A percentile compares a stretch with the other conserved stretches of the same genome.
These are phyloP conservation scores for Brachionus manjavacas DNA, from an alignment of 1,140 invertebrate genomes.

Conservation along the genomic window DNA sequence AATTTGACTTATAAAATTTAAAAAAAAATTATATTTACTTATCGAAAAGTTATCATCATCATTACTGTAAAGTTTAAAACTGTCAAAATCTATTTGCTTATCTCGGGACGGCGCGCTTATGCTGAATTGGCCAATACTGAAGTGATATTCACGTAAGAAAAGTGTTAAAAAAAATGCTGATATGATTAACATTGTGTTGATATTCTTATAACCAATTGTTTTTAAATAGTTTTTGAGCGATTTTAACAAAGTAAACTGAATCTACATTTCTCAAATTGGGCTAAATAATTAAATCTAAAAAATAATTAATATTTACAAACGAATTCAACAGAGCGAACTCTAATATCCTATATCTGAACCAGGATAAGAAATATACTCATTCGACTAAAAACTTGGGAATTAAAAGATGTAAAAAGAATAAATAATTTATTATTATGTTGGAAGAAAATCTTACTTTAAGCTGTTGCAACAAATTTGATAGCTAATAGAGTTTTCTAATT, in stretches of 20 bases:
- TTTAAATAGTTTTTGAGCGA: background rate
- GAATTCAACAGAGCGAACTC: background rate
- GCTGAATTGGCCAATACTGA: background rate
- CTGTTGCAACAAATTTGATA: background rate
- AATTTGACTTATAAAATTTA: background rate
- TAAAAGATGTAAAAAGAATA: background rate
- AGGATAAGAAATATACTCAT: background rate
- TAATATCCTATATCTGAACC: background rate
- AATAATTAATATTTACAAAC: background rate
- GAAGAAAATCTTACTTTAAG: background rate
- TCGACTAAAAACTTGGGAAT: background rate
- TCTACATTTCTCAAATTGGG: background rate
- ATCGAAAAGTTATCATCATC: background rate
- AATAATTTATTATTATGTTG: background rate
- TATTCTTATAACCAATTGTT: background rate
- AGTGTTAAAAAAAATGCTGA: background rate
- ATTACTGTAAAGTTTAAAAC: background rate
- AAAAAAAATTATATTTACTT: background rate
- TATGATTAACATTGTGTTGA: background rate
- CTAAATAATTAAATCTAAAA: background rate
- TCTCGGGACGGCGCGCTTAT: background rate
- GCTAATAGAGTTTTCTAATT: background rate
- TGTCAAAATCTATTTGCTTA: background rate
- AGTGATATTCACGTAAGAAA: no score
- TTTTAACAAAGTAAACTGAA: background rate